Conservation (phyloP, 2,113 vertebrate genomes). For the Chinchilla lanigera region DNA sequence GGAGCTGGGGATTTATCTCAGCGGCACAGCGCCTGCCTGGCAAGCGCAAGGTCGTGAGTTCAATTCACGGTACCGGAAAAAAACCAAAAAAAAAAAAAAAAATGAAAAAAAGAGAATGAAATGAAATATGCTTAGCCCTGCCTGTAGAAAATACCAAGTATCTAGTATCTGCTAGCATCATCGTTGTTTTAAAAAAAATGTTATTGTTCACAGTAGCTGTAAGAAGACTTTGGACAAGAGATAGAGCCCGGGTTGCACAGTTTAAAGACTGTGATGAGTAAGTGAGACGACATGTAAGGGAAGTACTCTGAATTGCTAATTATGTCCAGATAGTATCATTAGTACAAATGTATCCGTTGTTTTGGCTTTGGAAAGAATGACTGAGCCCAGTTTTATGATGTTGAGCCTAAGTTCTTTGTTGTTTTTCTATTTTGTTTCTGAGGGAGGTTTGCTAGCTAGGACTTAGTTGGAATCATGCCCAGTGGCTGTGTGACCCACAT, state of each 20-base stretch:
- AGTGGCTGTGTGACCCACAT: slow-evolving; percentile 48
- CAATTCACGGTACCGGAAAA: too few species aligned
- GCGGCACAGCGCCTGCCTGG: too few species aligned
- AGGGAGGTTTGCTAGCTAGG: slow-evolving; percentile 31
- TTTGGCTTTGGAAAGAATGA: slow-evolving; percentile 39
- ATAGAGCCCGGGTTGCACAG: background rate
- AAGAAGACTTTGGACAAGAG: background rate
- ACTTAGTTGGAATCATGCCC: slow-evolving; percentile 38
- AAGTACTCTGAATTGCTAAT: background rate
- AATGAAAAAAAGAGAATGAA: too few species aligned
- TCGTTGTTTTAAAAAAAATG: background rate
- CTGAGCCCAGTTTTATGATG: slow-evolving; percentile 6
- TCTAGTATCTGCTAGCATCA: background rate
- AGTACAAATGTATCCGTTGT: background rate
- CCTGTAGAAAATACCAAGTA: background rate
- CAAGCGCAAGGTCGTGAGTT: too few species aligned
- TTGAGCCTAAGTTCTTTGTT: background rate
- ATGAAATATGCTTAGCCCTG: background rate
- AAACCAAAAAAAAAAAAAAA: too few species aligned
- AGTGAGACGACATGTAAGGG: background rate
- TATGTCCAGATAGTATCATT: background rate
- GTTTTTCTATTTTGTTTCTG: background rate
- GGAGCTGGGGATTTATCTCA: too few species aligned
- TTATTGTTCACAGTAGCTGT: background rate
- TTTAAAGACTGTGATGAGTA: background rate